Evolutionary conservation across 2,888 invertebrate species (phyloP), one percentile per base, ranked within the genome.

Genomic region (Agelastica alni): DNA sequence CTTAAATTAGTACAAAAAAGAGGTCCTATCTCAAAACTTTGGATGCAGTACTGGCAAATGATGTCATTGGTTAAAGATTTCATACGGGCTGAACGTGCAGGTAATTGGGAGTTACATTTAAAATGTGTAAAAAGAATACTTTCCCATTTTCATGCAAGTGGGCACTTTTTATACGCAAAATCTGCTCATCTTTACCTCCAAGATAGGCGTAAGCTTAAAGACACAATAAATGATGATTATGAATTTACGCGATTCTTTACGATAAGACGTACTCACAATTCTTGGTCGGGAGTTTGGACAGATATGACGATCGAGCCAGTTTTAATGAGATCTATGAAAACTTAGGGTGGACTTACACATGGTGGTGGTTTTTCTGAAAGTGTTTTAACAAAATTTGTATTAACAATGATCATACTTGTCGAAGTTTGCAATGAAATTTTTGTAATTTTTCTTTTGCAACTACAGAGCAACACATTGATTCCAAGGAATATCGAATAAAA

Each of bases 381-480:
- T 56, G 62, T 66, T 53, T 16, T 65, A 47, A 53, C 61, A 43
- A 66, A 62, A 58, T 69, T 62, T n/a, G n/a, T 66, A 46, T 55
- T 61, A 30, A 30, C 63, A 30, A 64, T 62, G 56, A 62, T 66
- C 46, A 51, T 59, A 54, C 51, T 67, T 36, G 56, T 63, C 6
- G 56, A 64, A 44, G 41, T 69, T 47, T 58, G 56, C 9, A 57
- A 69, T 53, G 59, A 56, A 36, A 46, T 14, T 14, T 32, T 59
- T 64, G 61, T 56, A 51, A 62, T 51, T 45, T 58, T 34, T 58
- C 54, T 16, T 60, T 55, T 60, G 53, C 58, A 54, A 64, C 66
- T 12, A 60, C 62, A 41, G 69, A 70, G 48, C 70, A 71, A 63
- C 72, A 71, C 47, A 56, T 71, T 39, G 70, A 70, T 61, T 59